Evolutionary conservation across 2,113 vertebrate genomes (phyloP), one percentile per base, ranked within the genome.

Genomic region (Pterocles burchelli): DNA sequence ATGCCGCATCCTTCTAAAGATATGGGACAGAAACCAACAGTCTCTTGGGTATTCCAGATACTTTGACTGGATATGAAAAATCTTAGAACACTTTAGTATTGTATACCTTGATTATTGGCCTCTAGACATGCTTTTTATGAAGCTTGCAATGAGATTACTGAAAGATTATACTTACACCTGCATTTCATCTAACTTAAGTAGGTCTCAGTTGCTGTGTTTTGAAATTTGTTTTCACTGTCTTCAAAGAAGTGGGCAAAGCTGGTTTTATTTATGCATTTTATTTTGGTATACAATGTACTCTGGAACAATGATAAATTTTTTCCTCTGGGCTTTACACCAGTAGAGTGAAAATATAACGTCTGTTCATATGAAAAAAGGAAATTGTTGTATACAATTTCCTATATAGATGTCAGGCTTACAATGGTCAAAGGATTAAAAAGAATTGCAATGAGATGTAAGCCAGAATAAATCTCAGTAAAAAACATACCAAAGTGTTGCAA

Each of bases 201-300:
- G 61, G 54, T 93, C 62, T 86, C 88, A 91, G 62, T 67, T 67
- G 6, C 10, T 85, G 58, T 46, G 15, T 63, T 96, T 95, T 83
- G 51, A 96, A 97, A 97, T 96, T 97, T 6, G 51, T 78, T 97
- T 96, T 58, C 38, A 29, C 28, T 51, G 17, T 88, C 95, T 97
- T 95, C 78, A 83, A 93, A 95, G 51, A 61, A 55, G 33, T 59
- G 49, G 55, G n/a, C 70, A 95, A 88, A 46, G 59, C 31, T 94
- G 33, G 7, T 66, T 90, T 86, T 92, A 26, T 43, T 63, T 86
- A 28, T 22, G 16, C 57, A 31, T 94, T 96, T 96, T 96, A 75
- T 96, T 96, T 97, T 77, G 41, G 26, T 84, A 68, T 91, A 95
- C 80, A 80, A 93, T 79, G 58, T 88, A 70, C 57, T 79, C 48